Conservation (phyloP, 2,113 vertebrate species). For the Piliocolobus tephrosceles region DNA sequence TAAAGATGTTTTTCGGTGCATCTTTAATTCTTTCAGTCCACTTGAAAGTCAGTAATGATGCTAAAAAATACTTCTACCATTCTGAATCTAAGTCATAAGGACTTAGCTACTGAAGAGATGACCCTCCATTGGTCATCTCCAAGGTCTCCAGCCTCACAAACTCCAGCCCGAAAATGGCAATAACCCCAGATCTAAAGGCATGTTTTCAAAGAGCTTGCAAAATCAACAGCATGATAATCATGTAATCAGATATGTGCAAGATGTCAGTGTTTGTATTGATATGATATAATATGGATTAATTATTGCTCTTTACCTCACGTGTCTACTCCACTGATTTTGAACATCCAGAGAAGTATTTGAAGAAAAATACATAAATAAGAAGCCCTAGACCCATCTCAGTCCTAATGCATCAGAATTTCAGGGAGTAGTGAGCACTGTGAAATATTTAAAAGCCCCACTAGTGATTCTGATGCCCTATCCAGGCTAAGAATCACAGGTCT, state of each 20-base stretch:
- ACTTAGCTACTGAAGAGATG: conserved; percentile 1
- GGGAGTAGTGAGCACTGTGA: not conserved
- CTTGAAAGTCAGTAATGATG: conserved; percentile 22
- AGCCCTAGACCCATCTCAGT: not conserved
- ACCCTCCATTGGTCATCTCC: not conserved
- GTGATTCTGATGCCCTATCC: not conserved
- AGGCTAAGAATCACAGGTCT: not conserved
- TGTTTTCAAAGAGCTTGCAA: conserved; percentile 36
- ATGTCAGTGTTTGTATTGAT: not conserved
- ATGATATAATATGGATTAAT: not conserved
- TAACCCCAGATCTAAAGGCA: not conserved
- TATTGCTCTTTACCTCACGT: conserved; percentile 18
- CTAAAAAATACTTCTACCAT: conserved; percentile 25
- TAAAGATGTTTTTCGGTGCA: conserved; percentile 28
- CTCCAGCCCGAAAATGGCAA: not conserved
- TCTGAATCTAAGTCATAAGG: conserved; percentile 33
- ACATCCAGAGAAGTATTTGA: not conserved
- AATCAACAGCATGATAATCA: conserved; percentile 36
- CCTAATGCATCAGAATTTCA: conserved; percentile 36
- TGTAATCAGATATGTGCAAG: conserved; percentile 7
- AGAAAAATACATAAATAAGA: not conserved
- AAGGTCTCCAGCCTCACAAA: not conserved
- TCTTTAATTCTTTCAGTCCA: not conserved
- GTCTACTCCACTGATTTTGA: conserved; percentile 25
- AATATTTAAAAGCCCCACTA: not conserved